phyloP scores from a whole-genome alignment of 92 coral and sea anemone species.

The Galaxea fascicularis region DNA sequence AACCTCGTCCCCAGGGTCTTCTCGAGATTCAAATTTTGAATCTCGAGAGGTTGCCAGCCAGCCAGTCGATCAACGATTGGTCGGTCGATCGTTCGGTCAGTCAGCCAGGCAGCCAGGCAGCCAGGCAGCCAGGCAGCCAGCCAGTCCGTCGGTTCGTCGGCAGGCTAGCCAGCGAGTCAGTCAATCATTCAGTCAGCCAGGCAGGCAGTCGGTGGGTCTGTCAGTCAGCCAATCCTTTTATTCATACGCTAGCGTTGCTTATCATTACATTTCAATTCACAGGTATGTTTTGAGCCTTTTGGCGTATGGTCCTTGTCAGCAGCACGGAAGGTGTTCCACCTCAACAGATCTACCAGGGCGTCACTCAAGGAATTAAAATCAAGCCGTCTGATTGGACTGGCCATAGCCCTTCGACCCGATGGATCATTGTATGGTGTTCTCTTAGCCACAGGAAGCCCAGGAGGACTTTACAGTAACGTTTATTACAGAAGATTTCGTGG shows the following conservation, averaged over 20 bases:
- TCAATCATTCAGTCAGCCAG: background rate
- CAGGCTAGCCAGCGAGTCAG: background rate
- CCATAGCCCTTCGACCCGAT: conserved; percentile 81
- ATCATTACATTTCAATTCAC: background rate
- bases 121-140: background rate
- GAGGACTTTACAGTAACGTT: conserved; percentile 81
- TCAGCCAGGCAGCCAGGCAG: too few relatives aligned
- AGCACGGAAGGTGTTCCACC: conserved; percentile 74
- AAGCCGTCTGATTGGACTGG: conserved; percentile 78
- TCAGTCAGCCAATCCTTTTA: background rate
- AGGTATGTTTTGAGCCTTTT: conserved; percentile 90
- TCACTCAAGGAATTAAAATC: conserved; percentile 81
- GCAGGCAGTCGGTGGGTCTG: background rate
- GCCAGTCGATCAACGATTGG: too few relatives aligned
- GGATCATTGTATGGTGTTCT: conserved; percentile 83
- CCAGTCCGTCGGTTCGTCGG: background rate
- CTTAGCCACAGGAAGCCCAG: conserved; percentile 85
- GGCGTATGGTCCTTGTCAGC: conserved; percentile 86
- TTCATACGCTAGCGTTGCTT: background rate
- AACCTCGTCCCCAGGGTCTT: too few relatives aligned
- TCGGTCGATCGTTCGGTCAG: background rate
- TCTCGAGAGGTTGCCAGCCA: too few relatives aligned
- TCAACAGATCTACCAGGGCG: conserved; percentile 85
- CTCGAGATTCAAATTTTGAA: too few relatives aligned
- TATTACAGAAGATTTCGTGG: conserved; percentile 89